phyloP scores from a whole-genome alignment of 2,888 invertebrate species.

The Odiellus spinosus region DNA sequence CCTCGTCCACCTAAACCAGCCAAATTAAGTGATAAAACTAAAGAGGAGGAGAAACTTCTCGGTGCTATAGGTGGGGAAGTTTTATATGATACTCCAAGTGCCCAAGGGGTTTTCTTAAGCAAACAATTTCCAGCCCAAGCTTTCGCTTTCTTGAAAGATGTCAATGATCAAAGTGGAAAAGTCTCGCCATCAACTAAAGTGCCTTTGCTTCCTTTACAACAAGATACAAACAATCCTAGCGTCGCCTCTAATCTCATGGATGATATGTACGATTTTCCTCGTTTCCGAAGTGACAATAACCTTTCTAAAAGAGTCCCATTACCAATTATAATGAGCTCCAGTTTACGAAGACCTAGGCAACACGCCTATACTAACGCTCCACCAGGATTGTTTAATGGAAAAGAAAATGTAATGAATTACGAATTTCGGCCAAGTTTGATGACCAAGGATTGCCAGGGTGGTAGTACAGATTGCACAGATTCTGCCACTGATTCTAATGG shows the following conservation, averaged over 20 bases:
- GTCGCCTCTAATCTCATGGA: constrained; percentile 22
- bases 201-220: constrained; percentile 1
- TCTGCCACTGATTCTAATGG: constrained; percentile 15
- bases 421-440: constrained; percentile 30
- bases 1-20: constrained; percentile 61
- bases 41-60: constrained; percentile 12
- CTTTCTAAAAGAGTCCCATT: constrained; percentile 18
- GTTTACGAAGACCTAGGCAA: constrained; percentile 21
- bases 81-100: constrained; percentile 13
- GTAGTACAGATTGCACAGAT: constrained; percentile 15
- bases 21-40: constrained; percentile 34
- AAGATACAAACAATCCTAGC: not conserved
- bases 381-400: constrained; percentile 33
- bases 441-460: constrained; percentile 10
- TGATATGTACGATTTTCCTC: constrained; percentile 52
- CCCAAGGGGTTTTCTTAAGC: constrained; percentile 5
- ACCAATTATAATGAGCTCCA: constrained; percentile 9
- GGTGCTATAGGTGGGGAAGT: constrained; percentile 5
- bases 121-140: constrained; percentile 3
- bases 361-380: constrained; percentile 48
- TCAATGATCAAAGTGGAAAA: constrained; percentile 3
- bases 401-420: constrained; percentile 41
- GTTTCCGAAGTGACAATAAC: constrained; percentile 24
- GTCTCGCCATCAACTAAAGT: constrained; percentile 5
- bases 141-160: constrained; percentile 8